These are phyloP conservation scores for Caenorhabditis macrosperma DNA, from an alignment of 2,888 invertebrate genomes.

Conservation along the genomic window DNA sequence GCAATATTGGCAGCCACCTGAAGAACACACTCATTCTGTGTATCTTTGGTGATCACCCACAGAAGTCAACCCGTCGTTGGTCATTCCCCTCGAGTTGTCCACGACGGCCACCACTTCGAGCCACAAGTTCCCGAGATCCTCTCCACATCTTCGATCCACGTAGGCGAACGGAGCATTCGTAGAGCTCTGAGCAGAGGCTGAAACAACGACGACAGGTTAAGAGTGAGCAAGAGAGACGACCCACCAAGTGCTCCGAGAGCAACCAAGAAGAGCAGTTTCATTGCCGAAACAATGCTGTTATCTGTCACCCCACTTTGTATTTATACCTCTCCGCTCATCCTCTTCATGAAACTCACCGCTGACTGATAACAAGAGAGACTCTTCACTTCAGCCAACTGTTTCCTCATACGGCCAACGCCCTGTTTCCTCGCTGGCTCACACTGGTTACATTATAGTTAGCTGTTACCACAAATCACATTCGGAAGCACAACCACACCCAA, in stretches of 20 bases:
- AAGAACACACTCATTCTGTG: not conserved
- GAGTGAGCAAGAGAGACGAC: not conserved
- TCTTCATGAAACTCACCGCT: not conserved
- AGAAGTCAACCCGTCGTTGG: constrained; percentile 12
- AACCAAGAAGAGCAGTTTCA: not conserved
- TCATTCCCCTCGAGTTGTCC: constrained; percentile 57
- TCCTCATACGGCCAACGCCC: no score
- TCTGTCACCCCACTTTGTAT: no score
- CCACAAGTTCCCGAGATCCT: constrained; percentile 43
- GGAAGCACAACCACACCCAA: no score
- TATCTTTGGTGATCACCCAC: not conserved
- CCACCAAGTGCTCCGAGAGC: not conserved
- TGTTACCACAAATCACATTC: no score
- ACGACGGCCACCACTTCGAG: constrained; percentile 47
- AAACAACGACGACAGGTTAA: not conserved
- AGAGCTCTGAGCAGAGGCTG: not conserved
- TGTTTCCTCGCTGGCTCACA: no score
- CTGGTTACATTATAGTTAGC: no score
- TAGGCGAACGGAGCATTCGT: not conserved
- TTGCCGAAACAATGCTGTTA: not conserved
- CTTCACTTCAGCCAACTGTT: no score
- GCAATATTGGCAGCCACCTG: constrained; percentile 40
- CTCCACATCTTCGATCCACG: constrained; percentile 36
- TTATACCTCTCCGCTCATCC: not conserved
- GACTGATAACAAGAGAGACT: not conserved